Conservation (phyloP, 1,140 invertebrate genomes). For the Zaprionus camerounensis region DNA sequence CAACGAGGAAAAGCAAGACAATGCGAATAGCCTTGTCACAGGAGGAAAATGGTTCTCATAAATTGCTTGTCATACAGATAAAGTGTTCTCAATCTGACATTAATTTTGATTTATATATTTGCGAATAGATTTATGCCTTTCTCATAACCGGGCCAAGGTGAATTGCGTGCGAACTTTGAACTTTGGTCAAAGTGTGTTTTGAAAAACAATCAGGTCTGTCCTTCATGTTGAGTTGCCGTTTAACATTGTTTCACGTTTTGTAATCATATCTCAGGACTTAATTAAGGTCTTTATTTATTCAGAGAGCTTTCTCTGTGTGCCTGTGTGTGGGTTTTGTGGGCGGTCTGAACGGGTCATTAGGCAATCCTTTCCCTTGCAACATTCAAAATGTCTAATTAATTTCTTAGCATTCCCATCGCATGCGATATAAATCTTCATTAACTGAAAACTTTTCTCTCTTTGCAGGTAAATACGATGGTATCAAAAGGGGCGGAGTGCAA, state of each 20-base stretch:
- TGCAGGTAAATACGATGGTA: slow-evolving; percentile 65
- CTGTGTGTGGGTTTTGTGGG: background rate
- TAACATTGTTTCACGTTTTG: slow-evolving; percentile 32
- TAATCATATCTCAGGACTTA: slow-evolving; percentile 50
- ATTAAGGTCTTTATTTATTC: slow-evolving; percentile 43
- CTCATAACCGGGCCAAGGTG: background rate
- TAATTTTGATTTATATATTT: slow-evolving; percentile 37
- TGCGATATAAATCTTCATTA: slow-evolving; percentile 67
- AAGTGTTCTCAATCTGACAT: background rate
- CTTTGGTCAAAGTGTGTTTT: slow-evolving; percentile 4
- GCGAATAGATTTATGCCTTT: slow-evolving; percentile 21
- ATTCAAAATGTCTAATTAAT: slow-evolving; percentile 66
- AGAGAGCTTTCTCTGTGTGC: background rate
- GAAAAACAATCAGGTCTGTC: slow-evolving; percentile 33
- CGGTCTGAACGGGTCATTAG: slow-evolving; percentile 36
- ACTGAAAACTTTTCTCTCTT: slow-evolving; percentile 60
- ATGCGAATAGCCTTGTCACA: slow-evolving; percentile 24
- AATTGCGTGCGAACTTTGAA: slow-evolving; percentile 41
- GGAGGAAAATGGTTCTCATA: slow-evolving; percentile 26
- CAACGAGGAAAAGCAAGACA: slow-evolving; percentile 20
- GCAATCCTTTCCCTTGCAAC: slow-evolving; percentile 22
- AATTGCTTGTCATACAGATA: slow-evolving; percentile 7
- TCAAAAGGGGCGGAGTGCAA: background rate
- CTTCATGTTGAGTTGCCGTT: slow-evolving; percentile 40
- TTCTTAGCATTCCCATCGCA: slow-evolving; percentile 60